Evolutionary conservation across 2,888 invertebrate genomes (phyloP).

Genomic region (Petrophora chlorosata): DNA sequence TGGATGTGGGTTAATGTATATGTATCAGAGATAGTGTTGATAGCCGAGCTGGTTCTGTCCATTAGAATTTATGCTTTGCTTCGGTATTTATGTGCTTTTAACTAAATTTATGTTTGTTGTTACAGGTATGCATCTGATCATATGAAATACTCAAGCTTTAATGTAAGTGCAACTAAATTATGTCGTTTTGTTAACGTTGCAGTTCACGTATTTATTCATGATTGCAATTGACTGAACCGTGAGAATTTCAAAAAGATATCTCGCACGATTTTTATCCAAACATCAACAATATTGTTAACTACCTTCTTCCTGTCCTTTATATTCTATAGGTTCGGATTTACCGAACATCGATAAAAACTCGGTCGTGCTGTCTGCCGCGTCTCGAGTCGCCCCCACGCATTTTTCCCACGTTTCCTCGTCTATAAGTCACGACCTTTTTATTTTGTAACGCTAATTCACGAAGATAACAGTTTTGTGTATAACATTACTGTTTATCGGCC

Average conservation of each 20-base stretch:
- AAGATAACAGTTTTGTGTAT: slow-evolving; percentile 38
- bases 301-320: slow-evolving; percentile 18
- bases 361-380: slow-evolving; percentile 54
- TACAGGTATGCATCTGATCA: slow-evolving; percentile 54
- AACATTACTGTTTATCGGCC: slow-evolving; percentile 21
- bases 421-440: slow-evolving; percentile 56
- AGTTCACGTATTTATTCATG: slow-evolving; percentile 13
- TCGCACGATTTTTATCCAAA: slow-evolving; percentile 21
- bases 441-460: slow-evolving; percentile 37
- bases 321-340: slow-evolving; percentile 39
- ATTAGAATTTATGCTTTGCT: slow-evolving; percentile 25
- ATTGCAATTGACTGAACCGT: slow-evolving; percentile 23
- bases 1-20: slow-evolving; percentile 73
- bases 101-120: slow-evolving; percentile 50
- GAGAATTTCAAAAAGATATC: slow-evolving; percentile 28
- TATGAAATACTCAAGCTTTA: slow-evolving; percentile 11
- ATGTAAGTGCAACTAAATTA: slow-evolving; percentile 24
- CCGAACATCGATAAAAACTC: slow-evolving; percentile 58
- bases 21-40: slow-evolving; percentile 57
- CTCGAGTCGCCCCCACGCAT: slow-evolving; percentile 49
- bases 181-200: slow-evolving; percentile 16
- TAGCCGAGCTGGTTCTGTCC: slow-evolving; percentile 38
- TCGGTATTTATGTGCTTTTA: slow-evolving; percentile 14
- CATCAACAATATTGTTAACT: slow-evolving; percentile 10
- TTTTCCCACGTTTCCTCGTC: slow-evolving; percentile 66